Conservation (phyloP, 1,140 invertebrate genomes). For the Drosophila parabipectinata region DNA sequence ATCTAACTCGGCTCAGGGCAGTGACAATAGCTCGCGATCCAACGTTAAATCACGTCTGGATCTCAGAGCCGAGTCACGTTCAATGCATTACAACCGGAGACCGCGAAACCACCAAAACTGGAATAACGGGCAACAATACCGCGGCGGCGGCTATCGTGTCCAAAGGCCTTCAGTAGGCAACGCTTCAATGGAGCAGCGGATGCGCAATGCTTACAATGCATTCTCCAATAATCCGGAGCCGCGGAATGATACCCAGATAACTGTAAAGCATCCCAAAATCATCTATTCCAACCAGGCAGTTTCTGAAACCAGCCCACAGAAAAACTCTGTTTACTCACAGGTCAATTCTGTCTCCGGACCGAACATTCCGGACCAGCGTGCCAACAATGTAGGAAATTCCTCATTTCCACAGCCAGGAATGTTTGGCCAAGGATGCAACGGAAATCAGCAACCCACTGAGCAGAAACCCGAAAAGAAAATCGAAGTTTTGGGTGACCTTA, state of each 20-base stretch:
- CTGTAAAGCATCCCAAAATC: too few species aligned
- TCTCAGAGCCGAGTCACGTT: background rate
- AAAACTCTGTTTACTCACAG: too few species aligned
- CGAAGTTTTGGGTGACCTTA: constrained; percentile 10
- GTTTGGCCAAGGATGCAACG: constrained; percentile 9
- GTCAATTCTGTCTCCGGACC: too few species aligned
- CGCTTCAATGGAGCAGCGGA: constrained; percentile 8
- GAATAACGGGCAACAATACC: too few species aligned
- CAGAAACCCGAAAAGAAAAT: background rate
- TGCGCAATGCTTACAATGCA: constrained; percentile 28
- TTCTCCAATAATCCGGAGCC: constrained; percentile 11
- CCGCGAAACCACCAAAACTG: background rate
- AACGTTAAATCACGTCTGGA: constrained; percentile 11
- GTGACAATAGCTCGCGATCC: background rate
- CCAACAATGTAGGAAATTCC: background rate
- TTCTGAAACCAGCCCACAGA: too few species aligned
- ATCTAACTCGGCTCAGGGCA: constrained; percentile 7
- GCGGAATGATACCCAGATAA: background rate
- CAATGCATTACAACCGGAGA: background rate
- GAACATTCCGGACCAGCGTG: too few species aligned
- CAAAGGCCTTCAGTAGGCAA: constrained; percentile 2
- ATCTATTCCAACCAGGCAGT: too few species aligned
- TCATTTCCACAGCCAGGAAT: constrained; percentile 2
- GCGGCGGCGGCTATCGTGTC: constrained; percentile 13
- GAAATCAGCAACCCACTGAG: background rate